These are phyloP conservation scores for Laterallus jamaicensis DNA, from an alignment of 2,113 vertebrate genomes.

Conservation along the genomic window DNA sequence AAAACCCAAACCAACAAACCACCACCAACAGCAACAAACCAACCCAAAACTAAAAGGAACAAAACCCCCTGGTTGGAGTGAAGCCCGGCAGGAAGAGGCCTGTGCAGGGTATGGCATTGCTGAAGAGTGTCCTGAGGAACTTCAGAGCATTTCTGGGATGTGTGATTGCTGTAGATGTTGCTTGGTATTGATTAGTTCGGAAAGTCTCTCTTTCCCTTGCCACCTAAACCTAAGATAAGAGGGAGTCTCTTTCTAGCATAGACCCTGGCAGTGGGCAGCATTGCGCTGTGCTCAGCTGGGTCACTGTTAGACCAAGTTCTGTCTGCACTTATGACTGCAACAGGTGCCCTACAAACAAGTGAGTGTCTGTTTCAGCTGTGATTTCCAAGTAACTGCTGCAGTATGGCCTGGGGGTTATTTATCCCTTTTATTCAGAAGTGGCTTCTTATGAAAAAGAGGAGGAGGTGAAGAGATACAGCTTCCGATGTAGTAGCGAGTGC, in stretches of 20 bases:
- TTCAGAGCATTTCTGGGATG: neutral
- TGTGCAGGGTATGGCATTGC: neutral
- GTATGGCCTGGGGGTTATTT: neutral
- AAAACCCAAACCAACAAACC: too few relatives aligned
- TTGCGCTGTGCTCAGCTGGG: neutral
- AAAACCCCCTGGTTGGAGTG: rapidly evolving
- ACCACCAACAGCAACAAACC: neutral
- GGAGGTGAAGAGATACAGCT: conserved; percentile 21
- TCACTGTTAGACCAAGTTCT: neutral
- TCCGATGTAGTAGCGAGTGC: conserved; percentile 5
- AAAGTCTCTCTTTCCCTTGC: neutral
- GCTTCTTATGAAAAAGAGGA: neutral
- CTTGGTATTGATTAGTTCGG: neutral
- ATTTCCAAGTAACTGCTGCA: neutral
- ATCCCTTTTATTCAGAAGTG: conserved; percentile 27
- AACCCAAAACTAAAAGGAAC: neutral
- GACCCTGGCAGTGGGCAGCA: neutral
- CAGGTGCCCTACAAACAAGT: neutral
- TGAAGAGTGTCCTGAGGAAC: neutral
- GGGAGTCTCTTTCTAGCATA: neutral
- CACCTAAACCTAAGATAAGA: neutral
- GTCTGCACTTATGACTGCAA: neutral
- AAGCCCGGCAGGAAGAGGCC: neutral
- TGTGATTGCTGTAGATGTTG: neutral
- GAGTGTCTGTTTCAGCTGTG: neutral